Base-by-base conservation (phyloP, 2,888 invertebrate genomes). In the Mimas tiliae region DNA sequence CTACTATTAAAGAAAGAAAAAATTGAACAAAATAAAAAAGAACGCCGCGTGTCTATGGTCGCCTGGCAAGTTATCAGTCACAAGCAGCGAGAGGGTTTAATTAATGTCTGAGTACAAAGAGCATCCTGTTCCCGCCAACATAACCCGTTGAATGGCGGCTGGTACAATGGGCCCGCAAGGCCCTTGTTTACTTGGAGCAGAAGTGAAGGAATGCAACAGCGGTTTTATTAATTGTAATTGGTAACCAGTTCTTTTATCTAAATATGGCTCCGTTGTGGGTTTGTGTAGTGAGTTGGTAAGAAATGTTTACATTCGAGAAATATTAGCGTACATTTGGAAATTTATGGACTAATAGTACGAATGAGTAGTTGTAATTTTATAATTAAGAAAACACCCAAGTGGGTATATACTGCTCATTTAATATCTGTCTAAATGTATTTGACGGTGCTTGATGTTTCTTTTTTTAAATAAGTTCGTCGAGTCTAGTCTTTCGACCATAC, bases 21-120 rank as follows among this genome's bases (percentile, higher is more conserved):
- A 27, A 4, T 27, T 19, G 19, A 51, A 52, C 21, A 52, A 19
- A 55, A 55, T n/a, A 42, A 58, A 58, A 58, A 58, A 42, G 6
- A 58, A 12, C 19, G 6, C 3, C 38, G 55, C 42, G 16, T 16
- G 58, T 58, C 58, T 65, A 65, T 70, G 68, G 69, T 53, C 69
- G 69, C 67, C 70, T 69, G 68, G 62, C 72, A 74, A 74, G 75
- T 76, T 71, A 67, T 74, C 77, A 70, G 69, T 42, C 21, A 77
- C 78, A 75, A 75, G 71, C 74, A 72, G 34, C 52, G 72, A 74
- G 75, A 74, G 77, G 77, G 79, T 82, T 82, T 82, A 82, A 82
- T 82, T 82, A 82, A 81, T 78, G 75, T 69, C 68, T 33, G 72
- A 72, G 78, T 77, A 83, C 84, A 84, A 84, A 82, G 83, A 74